Percentiles rank a stretch among this genome's conserved stretches.
phyloP scores from a whole-genome alignment of 2,113 vertebrate genomes.

The Pleuronectes platessa region DNA sequence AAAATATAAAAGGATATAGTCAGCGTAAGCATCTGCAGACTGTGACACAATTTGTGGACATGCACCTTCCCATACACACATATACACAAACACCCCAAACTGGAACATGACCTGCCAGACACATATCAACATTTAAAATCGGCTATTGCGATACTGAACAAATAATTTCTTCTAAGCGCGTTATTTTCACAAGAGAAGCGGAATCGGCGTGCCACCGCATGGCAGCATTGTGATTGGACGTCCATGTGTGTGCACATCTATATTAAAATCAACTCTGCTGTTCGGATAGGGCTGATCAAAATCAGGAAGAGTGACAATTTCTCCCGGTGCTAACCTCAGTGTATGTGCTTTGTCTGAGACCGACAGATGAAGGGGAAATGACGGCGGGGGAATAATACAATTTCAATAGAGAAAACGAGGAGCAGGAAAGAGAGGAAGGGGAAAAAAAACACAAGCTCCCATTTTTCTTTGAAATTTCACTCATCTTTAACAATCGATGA shows the following conservation, averaged over 20 bases:
- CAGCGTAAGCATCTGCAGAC: not conserved
- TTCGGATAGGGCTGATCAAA: constrained; percentile 64
- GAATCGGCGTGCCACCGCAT: constrained; percentile 2
- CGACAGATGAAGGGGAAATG: constrained; percentile 76
- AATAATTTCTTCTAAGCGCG: constrained; percentile 10
- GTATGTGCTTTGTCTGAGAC: constrained; percentile 72
- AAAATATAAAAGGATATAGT: no score
- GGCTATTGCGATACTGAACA: constrained; percentile 4
- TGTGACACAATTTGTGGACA: not conserved
- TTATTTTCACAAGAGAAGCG: constrained; percentile 31
- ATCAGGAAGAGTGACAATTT: constrained; percentile 71
- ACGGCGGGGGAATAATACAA: constrained; percentile 59
- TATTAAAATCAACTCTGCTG: constrained; percentile 81
- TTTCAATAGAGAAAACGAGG: constrained; percentile 45
- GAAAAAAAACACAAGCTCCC: not conserved
- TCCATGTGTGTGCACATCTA: constrained; percentile 71
- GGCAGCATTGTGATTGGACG: constrained; percentile 39
- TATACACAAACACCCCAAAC: not conserved
- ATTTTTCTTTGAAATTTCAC: constrained; percentile 37
- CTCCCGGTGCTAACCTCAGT: constrained; percentile 62
- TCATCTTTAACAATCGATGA: constrained; percentile 38
- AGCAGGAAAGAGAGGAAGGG: not conserved
- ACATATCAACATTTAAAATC: constrained; percentile 31
- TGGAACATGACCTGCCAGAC: not conserved
- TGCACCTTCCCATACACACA: not conserved